phyloP scores from a whole-genome alignment of 2,888 invertebrate species.

The Tubulanus polymorphus region DNA sequence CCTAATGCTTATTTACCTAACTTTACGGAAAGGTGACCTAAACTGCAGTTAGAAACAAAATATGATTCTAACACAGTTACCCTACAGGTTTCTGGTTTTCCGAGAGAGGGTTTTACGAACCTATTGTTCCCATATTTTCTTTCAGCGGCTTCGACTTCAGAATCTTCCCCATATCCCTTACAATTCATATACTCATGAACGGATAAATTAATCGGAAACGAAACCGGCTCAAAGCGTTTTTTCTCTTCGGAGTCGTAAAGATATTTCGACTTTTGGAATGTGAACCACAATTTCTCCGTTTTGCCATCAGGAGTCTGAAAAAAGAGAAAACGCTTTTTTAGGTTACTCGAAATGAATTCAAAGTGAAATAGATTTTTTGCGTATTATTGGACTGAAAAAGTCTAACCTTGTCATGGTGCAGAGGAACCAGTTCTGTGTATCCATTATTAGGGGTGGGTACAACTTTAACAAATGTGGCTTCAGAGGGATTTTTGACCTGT shows the following conservation, averaged over 20 bases:
- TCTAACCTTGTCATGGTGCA: slow-evolving; percentile 58
- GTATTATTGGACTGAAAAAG: background rate
- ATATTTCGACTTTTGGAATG: slow-evolving; percentile 97
- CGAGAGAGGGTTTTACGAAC: too few species aligned
- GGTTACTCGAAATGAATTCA: background rate
- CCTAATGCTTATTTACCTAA: too few species aligned
- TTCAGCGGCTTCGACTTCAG: slow-evolving; percentile 70
- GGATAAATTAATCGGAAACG: slow-evolving; percentile 71
- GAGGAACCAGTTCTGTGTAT: slow-evolving; percentile 82
- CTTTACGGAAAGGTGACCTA: too few species aligned
- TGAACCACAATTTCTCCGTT: slow-evolving; percentile 70
- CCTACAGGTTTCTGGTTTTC: too few species aligned
- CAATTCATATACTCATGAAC: slow-evolving; percentile 59
- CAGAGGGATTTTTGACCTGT: slow-evolving; percentile 60
- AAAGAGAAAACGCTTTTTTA: slow-evolving; percentile 8
- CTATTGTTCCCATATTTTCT: slow-evolving; percentile 85
- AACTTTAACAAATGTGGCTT: slow-evolving; percentile 85
- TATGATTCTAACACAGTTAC: too few species aligned
- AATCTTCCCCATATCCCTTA: slow-evolving; percentile 83
- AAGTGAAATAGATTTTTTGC: background rate
- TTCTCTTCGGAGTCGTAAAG: slow-evolving; percentile 75
- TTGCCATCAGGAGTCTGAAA: slow-evolving; percentile 26
- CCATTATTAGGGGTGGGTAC: slow-evolving; percentile 97
- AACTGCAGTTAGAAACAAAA: too few species aligned
- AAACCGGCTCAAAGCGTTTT: slow-evolving; percentile 73